Conservation (phyloP, 2,888 invertebrate species). For the Oscheius sp. region DNA sequence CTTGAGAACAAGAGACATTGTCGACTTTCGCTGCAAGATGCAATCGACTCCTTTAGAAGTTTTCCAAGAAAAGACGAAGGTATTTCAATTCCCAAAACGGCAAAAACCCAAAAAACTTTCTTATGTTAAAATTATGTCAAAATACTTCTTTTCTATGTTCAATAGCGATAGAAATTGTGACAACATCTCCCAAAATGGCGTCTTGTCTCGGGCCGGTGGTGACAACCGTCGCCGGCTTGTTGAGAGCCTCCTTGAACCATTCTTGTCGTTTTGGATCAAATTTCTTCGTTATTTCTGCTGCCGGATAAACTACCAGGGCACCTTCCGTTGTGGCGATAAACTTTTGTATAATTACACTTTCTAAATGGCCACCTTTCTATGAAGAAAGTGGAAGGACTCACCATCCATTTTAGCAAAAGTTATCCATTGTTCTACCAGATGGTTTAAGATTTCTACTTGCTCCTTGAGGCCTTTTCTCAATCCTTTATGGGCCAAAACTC, state of each 20-base stretch:
- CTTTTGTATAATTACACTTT: not conserved
- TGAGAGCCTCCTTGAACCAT: slow-evolving; percentile 32
- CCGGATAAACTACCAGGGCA: slow-evolving; percentile 29
- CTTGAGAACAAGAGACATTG: slow-evolving; percentile 37
- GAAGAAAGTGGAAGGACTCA: not conserved
- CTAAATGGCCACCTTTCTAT: not conserved
- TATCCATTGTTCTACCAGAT: slow-evolving; percentile 13
- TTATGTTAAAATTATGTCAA: not conserved
- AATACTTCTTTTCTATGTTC: slow-evolving; percentile 14
- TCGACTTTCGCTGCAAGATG: slow-evolving; percentile 3
- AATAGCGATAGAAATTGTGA: slow-evolving; percentile 29
- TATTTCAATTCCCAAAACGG: slow-evolving; percentile 32
- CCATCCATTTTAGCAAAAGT: slow-evolving; percentile 6
- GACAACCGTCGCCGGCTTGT: slow-evolving; percentile 22
- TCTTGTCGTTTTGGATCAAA: slow-evolving; percentile 31
- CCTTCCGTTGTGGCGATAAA: slow-evolving; percentile 31
- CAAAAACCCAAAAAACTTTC: slow-evolving; percentile 18
- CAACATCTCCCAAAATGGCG: slow-evolving; percentile 34
- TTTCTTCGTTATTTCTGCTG: not conserved
- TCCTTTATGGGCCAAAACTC: slow-evolving; percentile 12
- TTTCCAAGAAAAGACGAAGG: slow-evolving; percentile 23
- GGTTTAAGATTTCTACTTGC: slow-evolving; percentile 16
- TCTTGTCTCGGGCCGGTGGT: slow-evolving; percentile 30
- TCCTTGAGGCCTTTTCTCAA: slow-evolving; percentile 31
- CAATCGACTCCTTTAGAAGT: slow-evolving; percentile 13